Conservation (phyloP, 2,113 vertebrate genomes). For the Gracilinanus agilis region DNA sequence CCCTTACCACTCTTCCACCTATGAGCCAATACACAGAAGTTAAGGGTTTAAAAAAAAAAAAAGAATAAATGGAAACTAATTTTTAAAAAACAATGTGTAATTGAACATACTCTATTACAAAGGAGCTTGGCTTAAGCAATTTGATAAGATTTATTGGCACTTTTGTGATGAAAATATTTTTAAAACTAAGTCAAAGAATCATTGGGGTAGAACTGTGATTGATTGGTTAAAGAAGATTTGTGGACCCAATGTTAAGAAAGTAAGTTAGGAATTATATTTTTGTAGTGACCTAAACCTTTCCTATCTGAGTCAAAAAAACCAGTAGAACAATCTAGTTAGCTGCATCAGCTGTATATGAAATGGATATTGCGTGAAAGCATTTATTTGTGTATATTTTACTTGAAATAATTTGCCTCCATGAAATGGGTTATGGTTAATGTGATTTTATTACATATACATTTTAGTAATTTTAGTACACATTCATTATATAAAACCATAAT, state of each 20-base stretch:
- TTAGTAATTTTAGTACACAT: constrained; percentile 17
- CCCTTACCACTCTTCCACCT: too few relatives aligned
- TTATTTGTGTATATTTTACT: constrained; percentile 45
- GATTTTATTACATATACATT: neutral
- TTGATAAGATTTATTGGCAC: constrained; percentile 40
- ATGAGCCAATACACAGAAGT: too few relatives aligned
- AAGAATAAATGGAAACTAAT: constrained; percentile 40
- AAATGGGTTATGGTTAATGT: constrained; percentile 12
- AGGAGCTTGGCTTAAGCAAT: constrained; percentile 40
- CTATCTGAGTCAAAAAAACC: constrained; percentile 3
- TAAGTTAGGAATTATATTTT: constrained; percentile 50
- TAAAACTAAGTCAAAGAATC: constrained; percentile 48
- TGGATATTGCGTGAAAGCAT: constrained; percentile 52
- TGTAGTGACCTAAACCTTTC: constrained; percentile 53
- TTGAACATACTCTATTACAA: constrained; percentile 4
- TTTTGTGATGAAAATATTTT: constrained; percentile 16
- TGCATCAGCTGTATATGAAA: constrained; percentile 65
- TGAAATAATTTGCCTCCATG: constrained; percentile 38
- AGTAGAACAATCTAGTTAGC: constrained; percentile 31
- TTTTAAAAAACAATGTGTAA: constrained; percentile 28
- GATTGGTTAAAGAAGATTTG: constrained; percentile 61
- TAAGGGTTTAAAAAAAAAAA: too few relatives aligned
- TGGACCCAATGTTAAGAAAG: constrained; percentile 44
- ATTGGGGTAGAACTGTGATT: neutral
- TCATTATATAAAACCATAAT: constrained; percentile 46